Percentiles rank a stretch among this genome's conserved stretches.
Evolutionary conservation across 2,797 vertebrate genomes (phyloP).

Genomic region (Acanthurus leucopareius): DNA sequence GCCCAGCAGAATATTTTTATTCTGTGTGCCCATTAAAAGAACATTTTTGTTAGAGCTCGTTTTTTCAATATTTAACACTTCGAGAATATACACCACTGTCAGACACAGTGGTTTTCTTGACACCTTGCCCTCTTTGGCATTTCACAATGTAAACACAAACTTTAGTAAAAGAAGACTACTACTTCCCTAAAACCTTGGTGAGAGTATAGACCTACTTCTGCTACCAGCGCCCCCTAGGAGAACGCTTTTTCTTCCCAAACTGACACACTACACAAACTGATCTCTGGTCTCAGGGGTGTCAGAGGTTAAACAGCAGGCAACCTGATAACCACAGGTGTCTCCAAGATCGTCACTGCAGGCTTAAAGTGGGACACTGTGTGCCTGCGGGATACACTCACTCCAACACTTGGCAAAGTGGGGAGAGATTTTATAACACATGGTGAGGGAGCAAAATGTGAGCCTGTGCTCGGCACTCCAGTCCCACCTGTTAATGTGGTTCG

Average conservation of each 20-base stretch:
- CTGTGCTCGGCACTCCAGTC: conserved; percentile 1
- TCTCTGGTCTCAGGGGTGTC: conserved; percentile 58
- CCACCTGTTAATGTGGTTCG: conserved; percentile 53
- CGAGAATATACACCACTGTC: conserved; percentile 15
- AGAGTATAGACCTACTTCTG: conserved; percentile 5
- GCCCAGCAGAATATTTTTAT: background rate
- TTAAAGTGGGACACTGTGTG: conserved; percentile 57
- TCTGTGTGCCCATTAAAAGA: conserved; percentile 9
- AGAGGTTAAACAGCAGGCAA: conserved; percentile 51
- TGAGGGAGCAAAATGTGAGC: conserved; percentile 36
- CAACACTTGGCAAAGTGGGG: conserved; percentile 47
- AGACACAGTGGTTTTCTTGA: conserved; percentile 5
- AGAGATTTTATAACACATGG: conserved; percentile 57
- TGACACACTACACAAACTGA: conserved; percentile 48
- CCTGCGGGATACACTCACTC: conserved; percentile 55
- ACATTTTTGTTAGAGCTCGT: conserved; percentile 13
- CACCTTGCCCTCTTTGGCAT: background rate
- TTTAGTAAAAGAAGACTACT: background rate
- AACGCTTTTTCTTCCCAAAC: conserved; percentile 2
- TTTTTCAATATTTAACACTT: conserved; percentile 20
- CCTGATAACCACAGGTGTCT: conserved; percentile 58
- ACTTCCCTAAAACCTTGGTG: conserved; percentile 25
- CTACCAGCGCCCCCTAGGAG: conserved; percentile 9
- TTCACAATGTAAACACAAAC: conserved; percentile 46
- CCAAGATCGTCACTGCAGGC: conserved; percentile 16